These are phyloP conservation scores for Crypturellus tataupa DNA, from an alignment of 2,797 vertebrate species.

Conservation along the genomic window DNA sequence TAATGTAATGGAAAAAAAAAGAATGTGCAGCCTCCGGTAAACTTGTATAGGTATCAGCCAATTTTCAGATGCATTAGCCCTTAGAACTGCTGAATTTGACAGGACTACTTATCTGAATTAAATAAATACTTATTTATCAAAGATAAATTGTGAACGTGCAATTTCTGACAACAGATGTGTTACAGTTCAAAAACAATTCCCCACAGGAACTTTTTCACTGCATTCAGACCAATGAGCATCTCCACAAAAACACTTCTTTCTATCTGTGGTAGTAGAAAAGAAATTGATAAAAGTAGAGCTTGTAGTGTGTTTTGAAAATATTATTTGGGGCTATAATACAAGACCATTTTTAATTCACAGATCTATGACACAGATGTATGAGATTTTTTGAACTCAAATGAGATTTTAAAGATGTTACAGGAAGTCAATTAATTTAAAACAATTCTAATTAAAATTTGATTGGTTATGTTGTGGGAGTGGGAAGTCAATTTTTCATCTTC, in stretches of 20 bases:
- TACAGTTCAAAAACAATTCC: constrained; percentile 29
- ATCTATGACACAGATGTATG: neutral
- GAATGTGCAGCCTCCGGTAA: neutral
- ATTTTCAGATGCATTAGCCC: neutral
- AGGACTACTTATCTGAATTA: neutral
- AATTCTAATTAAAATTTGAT: constrained; percentile 56
- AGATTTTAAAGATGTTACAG: constrained; percentile 9
- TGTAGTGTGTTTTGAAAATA: neutral
- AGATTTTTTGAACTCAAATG: neutral
- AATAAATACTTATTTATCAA: constrained; percentile 68
- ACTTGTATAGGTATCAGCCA: neutral
- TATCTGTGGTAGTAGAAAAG: neutral
- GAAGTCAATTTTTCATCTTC: constrained; percentile 31
- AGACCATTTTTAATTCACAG: neutral
- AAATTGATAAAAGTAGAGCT: neutral
- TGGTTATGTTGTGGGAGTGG: neutral
- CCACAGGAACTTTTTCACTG: neutral
- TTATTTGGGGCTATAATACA: neutral
- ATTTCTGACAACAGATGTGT: neutral
- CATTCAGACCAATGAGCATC: neutral
- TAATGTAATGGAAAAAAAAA: constrained; percentile 19
- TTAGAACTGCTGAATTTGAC: constrained; percentile 13
- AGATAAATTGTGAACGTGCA: constrained; percentile 24
- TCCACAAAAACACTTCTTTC: constrained; percentile 8
- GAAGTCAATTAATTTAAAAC: constrained; percentile 42